Evolutionary conservation across 2,797 vertebrate species (phyloP), one percentile per base, ranked within the genome.

Genomic region (Enteromius mattozi): DNA sequence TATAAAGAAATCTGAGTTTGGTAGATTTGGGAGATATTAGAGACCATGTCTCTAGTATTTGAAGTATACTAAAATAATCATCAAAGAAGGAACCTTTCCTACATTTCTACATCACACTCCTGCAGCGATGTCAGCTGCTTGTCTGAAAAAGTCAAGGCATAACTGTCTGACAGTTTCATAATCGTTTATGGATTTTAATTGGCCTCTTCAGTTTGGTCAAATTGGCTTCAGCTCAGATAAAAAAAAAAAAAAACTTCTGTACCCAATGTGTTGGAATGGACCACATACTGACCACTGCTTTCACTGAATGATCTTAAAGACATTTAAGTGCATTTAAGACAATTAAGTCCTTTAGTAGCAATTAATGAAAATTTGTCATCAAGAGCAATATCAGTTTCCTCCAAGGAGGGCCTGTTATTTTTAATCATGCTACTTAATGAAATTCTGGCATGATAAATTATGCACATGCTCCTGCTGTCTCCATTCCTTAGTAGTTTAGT

Each of bases 61-160:
- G 42, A 69, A 81, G 21, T 33, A 49, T 16, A n/a, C 79, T 74
- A 76, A 85, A 82, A 85, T 54, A 79, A 74, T 74, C 79, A 87
- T 85, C 74, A 87, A 82, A 87, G 76, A 33, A 56, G 12, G 12
- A 83, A 80, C 69, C 63, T 74, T 82, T 77, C 14, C 9, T 49
- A 63, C 21, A 51, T 51, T 65, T 42, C 40, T 42, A 42, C 40
- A 42, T 42, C 40, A 42, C 9, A n/a, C 49, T 71, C 27, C 49
- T 71, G 49, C 80, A 59, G 80, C 59, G 79, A 82, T 71, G 40
- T 54, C 19, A 87, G 63, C 71, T 68, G 54, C 49, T 69, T 61
- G 35, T 45, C 14, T 9, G 30, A 66, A 33, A 79, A 42, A 68
- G 16, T n/a, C 6, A 42, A 76, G 45, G 21, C 24, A 0, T 45